A percentile compares a stretch with the other conserved stretches of the same genome.
These are phyloP conservation scores for Proterorhinus semilunaris DNA, from an alignment of 2,113 vertebrate genomes.

Conservation along the genomic window DNA sequence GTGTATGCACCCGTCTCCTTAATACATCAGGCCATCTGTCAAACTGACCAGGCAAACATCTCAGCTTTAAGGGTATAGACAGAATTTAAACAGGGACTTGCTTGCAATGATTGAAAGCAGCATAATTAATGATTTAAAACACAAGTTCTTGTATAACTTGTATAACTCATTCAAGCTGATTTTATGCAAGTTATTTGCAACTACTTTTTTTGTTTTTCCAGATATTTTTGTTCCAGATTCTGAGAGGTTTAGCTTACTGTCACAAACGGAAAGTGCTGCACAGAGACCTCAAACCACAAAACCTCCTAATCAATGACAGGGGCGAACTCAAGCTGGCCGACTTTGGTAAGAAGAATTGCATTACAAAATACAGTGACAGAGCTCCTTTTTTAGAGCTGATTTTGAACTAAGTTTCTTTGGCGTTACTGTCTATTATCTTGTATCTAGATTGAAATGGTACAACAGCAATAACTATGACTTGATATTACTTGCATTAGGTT, in stretches of 20 bases:
- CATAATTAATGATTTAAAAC: too few species aligned
- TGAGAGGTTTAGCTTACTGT: slow-evolving; percentile 85
- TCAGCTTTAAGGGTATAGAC: not conserved
- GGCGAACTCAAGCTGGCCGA: slow-evolving; percentile 89
- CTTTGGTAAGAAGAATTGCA: slow-evolving; percentile 73
- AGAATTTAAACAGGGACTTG: not conserved
- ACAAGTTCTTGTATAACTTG: too few species aligned
- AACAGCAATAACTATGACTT: too few species aligned
- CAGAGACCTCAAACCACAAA: slow-evolving; percentile 88
- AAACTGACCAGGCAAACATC: not conserved
- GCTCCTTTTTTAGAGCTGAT: too few species aligned
- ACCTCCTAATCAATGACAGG: slow-evolving; percentile 86
- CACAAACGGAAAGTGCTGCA: slow-evolving; percentile 87
- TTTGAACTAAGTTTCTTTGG: too few species aligned
- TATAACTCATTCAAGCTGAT: too few species aligned
- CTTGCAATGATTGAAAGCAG: not conserved
- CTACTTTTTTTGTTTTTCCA: slow-evolving; percentile 22
- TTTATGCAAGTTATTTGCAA: too few species aligned
- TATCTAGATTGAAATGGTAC: too few species aligned
- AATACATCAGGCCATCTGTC: not conserved
- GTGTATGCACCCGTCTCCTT: too few species aligned
- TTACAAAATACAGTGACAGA: too few species aligned
- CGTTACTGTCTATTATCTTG: too few species aligned
- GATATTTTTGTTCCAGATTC: slow-evolving; percentile 85
- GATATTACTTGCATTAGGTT: too few species aligned